Evolutionary conservation across 2,113 vertebrate genomes (phyloP).

Genomic region (Thalassoma bifasciatum): DNA sequence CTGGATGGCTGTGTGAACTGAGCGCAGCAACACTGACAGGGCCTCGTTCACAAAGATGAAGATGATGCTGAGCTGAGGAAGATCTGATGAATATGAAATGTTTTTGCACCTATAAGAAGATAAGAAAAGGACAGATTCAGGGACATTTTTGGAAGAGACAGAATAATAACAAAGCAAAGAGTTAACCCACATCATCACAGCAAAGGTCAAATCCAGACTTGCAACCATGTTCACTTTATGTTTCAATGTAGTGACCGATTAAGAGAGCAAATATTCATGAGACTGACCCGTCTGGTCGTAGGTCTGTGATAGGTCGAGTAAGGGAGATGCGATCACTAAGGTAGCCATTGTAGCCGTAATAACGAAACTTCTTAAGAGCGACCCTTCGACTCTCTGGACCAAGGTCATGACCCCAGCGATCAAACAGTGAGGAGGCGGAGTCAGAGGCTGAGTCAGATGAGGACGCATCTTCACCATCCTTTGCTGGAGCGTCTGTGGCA

Average conservation of each 20-base stretch:
- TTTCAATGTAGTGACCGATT: not conserved
- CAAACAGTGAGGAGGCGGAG: conserved; percentile 87
- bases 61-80: conserved; percentile 94
- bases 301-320: conserved; percentile 89
- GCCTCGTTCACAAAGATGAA: conserved; percentile 98
- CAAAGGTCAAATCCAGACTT: not conserved
- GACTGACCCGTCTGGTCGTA: conserved; percentile 90
- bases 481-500: conserved; percentile 87
- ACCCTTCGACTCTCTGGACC: conserved; percentile 88
- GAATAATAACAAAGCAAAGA: no score
- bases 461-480: conserved; percentile 82
- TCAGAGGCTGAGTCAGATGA: conserved; percentile 85
- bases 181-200: not conserved
- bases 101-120: conserved; percentile 88
- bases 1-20: conserved; percentile 91
- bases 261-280: not conserved
- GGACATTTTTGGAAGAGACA: not conserved
- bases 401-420: conserved; percentile 94
- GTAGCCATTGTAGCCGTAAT: conserved; percentile 97
- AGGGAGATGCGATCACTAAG: conserved; percentile 95
- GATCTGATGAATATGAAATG: conserved; percentile 89
- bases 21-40: conserved; percentile 92
- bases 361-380: conserved; percentile 94
- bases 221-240: not conserved
- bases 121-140: not conserved